Percentiles rank a stretch among this genome's conserved stretches.
Evolutionary conservation across 2,113 vertebrate genomes (phyloP).

Genomic region (Trachemys scripta): DNA sequence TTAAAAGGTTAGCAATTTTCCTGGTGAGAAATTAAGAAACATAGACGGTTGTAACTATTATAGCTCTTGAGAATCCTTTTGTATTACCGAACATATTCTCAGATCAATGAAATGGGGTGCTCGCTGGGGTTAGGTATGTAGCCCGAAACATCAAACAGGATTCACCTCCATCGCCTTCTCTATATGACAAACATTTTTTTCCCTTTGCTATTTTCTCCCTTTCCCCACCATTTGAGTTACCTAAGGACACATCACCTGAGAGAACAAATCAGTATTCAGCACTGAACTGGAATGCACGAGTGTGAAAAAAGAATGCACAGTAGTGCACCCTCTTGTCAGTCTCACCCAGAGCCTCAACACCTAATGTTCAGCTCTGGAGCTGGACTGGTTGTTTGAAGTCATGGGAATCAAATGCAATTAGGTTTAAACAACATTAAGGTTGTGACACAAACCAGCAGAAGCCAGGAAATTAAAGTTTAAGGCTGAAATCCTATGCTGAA

Average conservation of each 20-base stretch:
- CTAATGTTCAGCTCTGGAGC: not conserved
- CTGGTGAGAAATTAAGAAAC: not conserved
- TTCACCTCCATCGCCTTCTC: not conserved
- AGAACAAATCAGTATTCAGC: rapidly evolving
- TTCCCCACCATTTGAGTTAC: not conserved
- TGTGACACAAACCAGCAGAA: not conserved
- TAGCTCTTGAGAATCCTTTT: not conserved
- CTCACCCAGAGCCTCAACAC: not conserved
- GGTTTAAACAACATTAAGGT: not conserved
- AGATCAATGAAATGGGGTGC: not conserved
- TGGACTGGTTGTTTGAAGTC: not conserved
- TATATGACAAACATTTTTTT: not conserved
- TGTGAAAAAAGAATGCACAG: rapidly evolving
- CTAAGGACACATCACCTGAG: not conserved
- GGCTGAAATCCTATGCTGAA: constrained; percentile 2
- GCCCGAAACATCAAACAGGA: not conserved
- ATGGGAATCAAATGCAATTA: rapidly evolving
- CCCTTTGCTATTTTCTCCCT: not conserved
- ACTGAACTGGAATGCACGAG: not conserved
- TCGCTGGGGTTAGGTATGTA: rapidly evolving
- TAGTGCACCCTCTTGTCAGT: not conserved
- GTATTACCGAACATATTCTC: not conserved
- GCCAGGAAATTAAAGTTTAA: constrained; percentile 41
- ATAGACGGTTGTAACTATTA: not conserved
- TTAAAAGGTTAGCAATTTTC: constrained; percentile 49